Conservation (phyloP, 2,888 invertebrate species). For the Andricus quercusramuli region DNA sequence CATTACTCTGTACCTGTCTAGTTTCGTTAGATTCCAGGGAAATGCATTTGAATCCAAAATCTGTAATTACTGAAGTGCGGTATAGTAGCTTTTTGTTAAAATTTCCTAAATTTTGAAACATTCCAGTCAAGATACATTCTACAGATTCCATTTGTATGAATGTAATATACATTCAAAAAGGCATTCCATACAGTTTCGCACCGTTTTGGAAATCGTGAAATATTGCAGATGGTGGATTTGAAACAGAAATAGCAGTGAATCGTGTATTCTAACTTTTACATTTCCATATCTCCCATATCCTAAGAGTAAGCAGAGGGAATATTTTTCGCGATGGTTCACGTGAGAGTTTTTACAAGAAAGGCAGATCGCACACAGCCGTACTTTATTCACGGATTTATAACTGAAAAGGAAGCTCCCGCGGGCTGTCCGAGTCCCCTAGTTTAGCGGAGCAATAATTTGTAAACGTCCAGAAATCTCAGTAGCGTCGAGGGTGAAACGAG, state of each 20-base stretch:
- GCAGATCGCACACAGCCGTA: slow-evolving; percentile 14
- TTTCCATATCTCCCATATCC: slow-evolving; percentile 20
- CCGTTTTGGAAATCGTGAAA: slow-evolving; percentile 13
- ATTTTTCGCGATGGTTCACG: slow-evolving; percentile 27
- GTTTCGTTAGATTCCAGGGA: too few species aligned
- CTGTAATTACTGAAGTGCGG: too few species aligned
- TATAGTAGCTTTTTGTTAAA: too few species aligned
- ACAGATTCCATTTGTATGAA: neutral
- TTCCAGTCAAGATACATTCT: too few species aligned
- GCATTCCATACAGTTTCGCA: neutral
- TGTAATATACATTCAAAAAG: neutral
- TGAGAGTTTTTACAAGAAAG: slow-evolving; percentile 39
- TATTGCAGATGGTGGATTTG: neutral
- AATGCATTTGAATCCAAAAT: too few species aligned
- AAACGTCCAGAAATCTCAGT: slow-evolving; percentile 40
- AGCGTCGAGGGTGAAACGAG: slow-evolving; percentile 36
- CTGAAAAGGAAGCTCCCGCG: slow-evolving; percentile 39
- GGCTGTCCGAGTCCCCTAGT: slow-evolving; percentile 30
- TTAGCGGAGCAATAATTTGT: slow-evolving; percentile 27
- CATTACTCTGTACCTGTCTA: neutral
- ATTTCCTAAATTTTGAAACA: too few species aligned
- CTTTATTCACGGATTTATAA: slow-evolving; percentile 34
- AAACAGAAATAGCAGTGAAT: slow-evolving; percentile 10
- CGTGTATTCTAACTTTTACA: slow-evolving; percentile 4
- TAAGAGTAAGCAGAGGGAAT: slow-evolving; percentile 23